Evolutionary conservation across 2,888 invertebrate species (phyloP).

Genomic region (Odontocerum albicorne): DNA sequence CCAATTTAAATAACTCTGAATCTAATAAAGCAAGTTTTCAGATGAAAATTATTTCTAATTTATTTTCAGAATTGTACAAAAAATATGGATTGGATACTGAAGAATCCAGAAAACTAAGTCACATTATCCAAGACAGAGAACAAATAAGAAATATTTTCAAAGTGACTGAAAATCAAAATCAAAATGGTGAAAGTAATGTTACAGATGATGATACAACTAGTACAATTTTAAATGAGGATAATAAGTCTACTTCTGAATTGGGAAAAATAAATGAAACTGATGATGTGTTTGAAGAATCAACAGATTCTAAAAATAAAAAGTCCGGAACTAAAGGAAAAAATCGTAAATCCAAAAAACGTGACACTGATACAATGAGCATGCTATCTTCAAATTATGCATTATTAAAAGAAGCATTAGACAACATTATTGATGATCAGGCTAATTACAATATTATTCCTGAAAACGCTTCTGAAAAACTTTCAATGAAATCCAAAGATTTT

Average conservation of each 20-base stretch:
- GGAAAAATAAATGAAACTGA: neutral
- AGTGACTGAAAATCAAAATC: neutral
- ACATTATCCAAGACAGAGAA: neutral
- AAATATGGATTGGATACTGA: conserved; percentile 5
- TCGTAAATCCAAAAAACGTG: conserved; percentile 15
- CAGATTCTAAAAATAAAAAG: conserved; percentile 7
- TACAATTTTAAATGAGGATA: neutral
- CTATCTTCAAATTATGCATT: conserved; percentile 17
- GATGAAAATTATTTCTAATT: neutral
- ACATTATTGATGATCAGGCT: conserved; percentile 22
- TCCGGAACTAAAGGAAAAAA: conserved; percentile 2
- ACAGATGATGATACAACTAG: neutral
- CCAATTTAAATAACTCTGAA: neutral
- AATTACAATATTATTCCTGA: conserved; percentile 22
- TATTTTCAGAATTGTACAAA: conserved; percentile 20
- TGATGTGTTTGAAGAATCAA: neutral
- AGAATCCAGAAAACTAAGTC: neutral
- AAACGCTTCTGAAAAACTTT: neutral
- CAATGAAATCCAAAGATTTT: too few relatives aligned
- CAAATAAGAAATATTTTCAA: neutral
- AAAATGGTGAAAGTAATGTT: neutral
- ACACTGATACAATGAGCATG: conserved; percentile 16
- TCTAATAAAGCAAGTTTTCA: neutral
- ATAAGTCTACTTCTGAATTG: neutral
- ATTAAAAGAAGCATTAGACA: conserved; percentile 20